phyloP scores from a whole-genome alignment of 2,113 vertebrate genomes.

The Myrmecophaga tridactyla region DNA sequence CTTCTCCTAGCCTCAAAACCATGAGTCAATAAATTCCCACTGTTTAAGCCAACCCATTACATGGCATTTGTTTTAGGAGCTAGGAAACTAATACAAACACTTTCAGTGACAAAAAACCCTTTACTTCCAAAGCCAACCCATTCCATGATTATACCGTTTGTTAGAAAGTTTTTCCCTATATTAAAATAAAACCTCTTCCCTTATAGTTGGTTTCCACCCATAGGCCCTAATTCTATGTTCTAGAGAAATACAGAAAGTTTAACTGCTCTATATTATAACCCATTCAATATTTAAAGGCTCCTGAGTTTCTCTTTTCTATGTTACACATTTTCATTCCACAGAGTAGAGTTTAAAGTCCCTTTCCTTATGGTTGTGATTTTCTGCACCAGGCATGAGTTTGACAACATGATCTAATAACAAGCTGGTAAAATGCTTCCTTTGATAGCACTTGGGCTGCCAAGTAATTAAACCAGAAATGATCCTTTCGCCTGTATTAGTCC shows the following conservation, averaged over 20 bases:
- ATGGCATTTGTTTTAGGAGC: too few relatives aligned
- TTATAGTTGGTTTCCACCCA: background rate
- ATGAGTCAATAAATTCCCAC: too few relatives aligned
- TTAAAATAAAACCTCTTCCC: constrained; percentile 27
- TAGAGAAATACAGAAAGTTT: constrained; percentile 21
- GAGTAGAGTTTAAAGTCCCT: background rate
- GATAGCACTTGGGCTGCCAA: constrained; percentile 24
- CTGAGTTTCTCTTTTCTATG: constrained; percentile 1
- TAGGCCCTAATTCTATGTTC: background rate
- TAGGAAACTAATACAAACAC: background rate
- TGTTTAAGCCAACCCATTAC: too few relatives aligned
- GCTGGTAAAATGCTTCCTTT: constrained; percentile 13
- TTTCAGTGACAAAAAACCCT: constrained; percentile 17
- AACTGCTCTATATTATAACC: background rate
- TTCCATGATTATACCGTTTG: background rate
- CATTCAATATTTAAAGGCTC: constrained; percentile 2
- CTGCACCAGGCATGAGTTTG: background rate
- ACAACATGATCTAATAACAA: constrained; percentile 29
- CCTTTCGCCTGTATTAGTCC: background rate
- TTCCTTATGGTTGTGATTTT: background rate
- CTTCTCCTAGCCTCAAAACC: too few relatives aligned
- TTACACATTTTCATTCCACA: constrained; percentile 19
- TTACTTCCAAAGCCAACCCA: background rate
- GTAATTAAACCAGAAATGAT: constrained; percentile 36
- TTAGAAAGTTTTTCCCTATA: constrained; percentile 33